Evolutionary conservation across 2,797 vertebrate species (phyloP).

Genomic region (Echiichthys vipera): DNA sequence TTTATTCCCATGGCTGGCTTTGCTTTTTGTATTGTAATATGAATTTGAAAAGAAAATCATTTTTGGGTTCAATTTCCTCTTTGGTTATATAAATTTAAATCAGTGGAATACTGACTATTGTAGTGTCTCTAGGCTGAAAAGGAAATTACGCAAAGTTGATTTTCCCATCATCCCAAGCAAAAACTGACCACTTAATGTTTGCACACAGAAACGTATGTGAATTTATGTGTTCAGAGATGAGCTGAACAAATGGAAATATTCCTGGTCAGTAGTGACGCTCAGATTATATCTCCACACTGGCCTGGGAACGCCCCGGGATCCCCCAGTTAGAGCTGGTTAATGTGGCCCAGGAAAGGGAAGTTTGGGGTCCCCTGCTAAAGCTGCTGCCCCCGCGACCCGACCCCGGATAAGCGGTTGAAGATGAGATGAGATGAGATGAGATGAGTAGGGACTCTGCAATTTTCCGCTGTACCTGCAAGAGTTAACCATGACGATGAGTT

Average conservation of each 20-base stretch:
- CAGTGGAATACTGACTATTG: background rate
- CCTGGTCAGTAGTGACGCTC: background rate
- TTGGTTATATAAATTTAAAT: background rate
- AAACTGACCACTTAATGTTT: background rate
- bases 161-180: background rate
- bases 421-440: too few relatives aligned
- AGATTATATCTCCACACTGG: too few relatives aligned
- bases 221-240: background rate
- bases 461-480: constrained; percentile 89
- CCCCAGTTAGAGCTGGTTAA: too few relatives aligned
- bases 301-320: too few relatives aligned
- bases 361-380: too few relatives aligned
- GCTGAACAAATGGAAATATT: background rate
- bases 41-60: background rate
- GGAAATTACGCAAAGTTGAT: background rate
- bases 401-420: too few relatives aligned
- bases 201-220: too few relatives aligned
- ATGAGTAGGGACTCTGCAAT: background rate
- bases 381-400: too few relatives aligned
- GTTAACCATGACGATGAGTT: constrained; percentile 88
- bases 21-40: too few relatives aligned
- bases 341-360: too few relatives aligned
- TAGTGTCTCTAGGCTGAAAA: constrained; percentile 12
- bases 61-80: background rate
- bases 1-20: background rate